Base-by-base conservation (phyloP, 2,888 invertebrate species). In the Capitulum mitella region DNA sequence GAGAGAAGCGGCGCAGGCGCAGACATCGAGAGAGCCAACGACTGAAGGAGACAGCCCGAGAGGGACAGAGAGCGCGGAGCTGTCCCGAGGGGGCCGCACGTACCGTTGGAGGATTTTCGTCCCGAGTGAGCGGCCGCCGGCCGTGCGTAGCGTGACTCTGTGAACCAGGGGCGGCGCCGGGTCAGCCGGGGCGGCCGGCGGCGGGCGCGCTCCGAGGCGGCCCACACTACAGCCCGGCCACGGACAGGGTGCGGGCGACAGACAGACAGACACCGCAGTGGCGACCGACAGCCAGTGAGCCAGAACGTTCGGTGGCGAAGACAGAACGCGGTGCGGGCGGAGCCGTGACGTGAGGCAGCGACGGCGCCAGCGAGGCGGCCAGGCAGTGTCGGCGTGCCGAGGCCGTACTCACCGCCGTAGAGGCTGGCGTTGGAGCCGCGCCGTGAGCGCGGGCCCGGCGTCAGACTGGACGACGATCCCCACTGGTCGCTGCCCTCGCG, bases 361-460 rank as follows among this genome's bases (percentile, higher is more conserved):
- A n/a, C n/a, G n/a, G n/a, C n/a, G n/a, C n/a, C n/a, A n/a, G n/a
- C n/a, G n/a, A n/a, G n/a, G n/a, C n/a, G n/a, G n/a, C 19, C 12
- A 26, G 26, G 26, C 2, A 51, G 22, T 26, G 54, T 26, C 54
- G 48, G 48, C 14, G 46, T 46, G 6, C 46, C 46, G 46, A 10
- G 8, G 26, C n/a, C 22, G 3, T n/a, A 70, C 78, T 78, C 78
- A 78, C 80, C 81, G 32, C 79, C 80, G 75, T 82, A 80, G 16
- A 82, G 61, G 40, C 81, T 81, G 26, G 82, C 79, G 77, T 81
- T 82, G 54, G 81, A 82, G 48, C 82, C 82, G 22, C 81, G 77
- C 48, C 82, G 78, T 16, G 79, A 77, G 32, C 79, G 75, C 43
- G 77, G 34, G 6, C 78, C 76, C 14, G 78, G 43, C 34, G 78